Evolutionary conservation across 1,140 invertebrate genomes (phyloP), one percentile per base, ranked within the genome.

Genomic region (Musca domestica): DNA sequence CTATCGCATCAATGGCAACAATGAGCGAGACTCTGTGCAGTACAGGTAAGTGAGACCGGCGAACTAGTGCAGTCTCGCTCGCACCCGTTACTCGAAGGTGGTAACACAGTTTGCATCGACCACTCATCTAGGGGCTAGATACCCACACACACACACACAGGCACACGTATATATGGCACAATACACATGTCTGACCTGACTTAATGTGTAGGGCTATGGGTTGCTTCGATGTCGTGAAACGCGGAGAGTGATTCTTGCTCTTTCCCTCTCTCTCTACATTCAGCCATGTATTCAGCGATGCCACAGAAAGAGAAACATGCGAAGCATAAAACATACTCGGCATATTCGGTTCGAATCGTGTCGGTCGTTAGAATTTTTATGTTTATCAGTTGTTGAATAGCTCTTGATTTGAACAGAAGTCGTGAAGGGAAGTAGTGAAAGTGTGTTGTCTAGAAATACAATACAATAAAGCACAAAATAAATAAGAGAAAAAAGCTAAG

Each of bases 401-500:
- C 77, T 72, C 74, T 79, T 73, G 77, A 77, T 72, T 71, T 73
- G 77, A 80, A 75, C 75, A 76, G 73, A 77, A 76, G 73, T 69
- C 23, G 10, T 58, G 23, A 49, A 20, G 17, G 15, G 41, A 14
- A 41, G 66, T 17, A 51, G 41, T 56, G 19, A 56, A 56, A 58
- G 25, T 41, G 25, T 41, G 34, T 41, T 41, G 34, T 41, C 10
- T 41, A 7, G 47, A 41, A 46, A 64, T 17, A 22, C 25, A 63
- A 61, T 27, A 25, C 47, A 22, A 66, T 14, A 5, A 51, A 65
- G 47, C 20, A 58, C 49, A 17, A 47, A 20, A 23, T 7, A 66
- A 66, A 10, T 49, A 20, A 66, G 41, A 22, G 56, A 69, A 41
- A n/a, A 64, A 68, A 64, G 23, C 19, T 15, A 17, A 15, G 48